These are phyloP conservation scores for Bombus confusus DNA, from an alignment of 1,140 invertebrate species.

Conservation along the genomic window DNA sequence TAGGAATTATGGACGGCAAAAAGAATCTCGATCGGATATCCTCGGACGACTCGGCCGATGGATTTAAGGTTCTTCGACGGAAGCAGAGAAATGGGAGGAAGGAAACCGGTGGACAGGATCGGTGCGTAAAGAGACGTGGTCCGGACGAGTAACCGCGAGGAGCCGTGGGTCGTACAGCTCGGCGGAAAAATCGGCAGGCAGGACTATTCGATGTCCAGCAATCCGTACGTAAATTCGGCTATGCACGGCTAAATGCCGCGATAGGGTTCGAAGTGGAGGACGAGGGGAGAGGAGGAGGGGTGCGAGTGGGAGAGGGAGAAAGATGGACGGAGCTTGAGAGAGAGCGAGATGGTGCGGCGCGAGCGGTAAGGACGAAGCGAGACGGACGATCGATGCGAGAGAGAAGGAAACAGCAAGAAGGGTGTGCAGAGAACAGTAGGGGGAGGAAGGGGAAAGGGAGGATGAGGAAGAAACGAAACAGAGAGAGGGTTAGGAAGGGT, in stretches of 20 bases:
- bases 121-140: neutral
- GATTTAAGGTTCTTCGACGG: neutral
- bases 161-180: neutral
- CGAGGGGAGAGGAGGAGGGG: constrained; percentile 14
- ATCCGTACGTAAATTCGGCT: constrained; percentile 80
- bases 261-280: constrained; percentile 34
- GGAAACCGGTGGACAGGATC: neutral
- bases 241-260: constrained; percentile 77
- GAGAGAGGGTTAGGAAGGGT: constrained; percentile 54
- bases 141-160: too few species aligned
- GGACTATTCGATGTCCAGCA: constrained; percentile 73
- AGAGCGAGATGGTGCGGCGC: neutral
- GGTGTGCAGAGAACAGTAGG: constrained; percentile 34
- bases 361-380: constrained; percentile 16
- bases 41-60: neutral
- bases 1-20: neutral
- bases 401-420: constrained; percentile 25
- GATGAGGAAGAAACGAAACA: constrained; percentile 47
- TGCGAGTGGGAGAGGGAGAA: neutral
- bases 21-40: neutral
- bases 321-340: neutral
- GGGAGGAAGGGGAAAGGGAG: constrained; percentile 24
- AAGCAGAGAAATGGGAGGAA: neutral
- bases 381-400: neutral
- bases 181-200: constrained; percentile 71